A percentile compares a stretch with the other conserved stretches of the same genome.
Evolutionary conservation across 2,888 invertebrate genomes (phyloP).

Genomic region (Onthophagus sagittarius): DNA sequence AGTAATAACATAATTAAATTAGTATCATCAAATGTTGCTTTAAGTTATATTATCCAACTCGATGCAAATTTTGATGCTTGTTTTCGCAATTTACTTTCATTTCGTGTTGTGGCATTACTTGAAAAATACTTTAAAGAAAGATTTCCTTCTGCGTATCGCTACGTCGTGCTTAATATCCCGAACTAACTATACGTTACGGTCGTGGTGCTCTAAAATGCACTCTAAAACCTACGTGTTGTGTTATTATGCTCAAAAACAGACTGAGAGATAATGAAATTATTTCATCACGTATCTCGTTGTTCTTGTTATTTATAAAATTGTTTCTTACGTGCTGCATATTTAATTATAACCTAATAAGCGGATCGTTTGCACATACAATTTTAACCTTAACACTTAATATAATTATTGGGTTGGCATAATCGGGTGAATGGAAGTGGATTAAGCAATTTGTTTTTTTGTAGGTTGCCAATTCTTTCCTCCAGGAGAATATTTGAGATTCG

Average conservation of each 20-base stretch:
- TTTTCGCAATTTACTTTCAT: not conserved
- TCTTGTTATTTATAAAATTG: too few relatives aligned
- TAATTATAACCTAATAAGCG: too few relatives aligned
- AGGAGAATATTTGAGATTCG: conserved; percentile 80
- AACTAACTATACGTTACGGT: not conserved
- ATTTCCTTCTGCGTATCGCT: not conserved
- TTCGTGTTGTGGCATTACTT: not conserved
- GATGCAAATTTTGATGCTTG: too few relatives aligned
- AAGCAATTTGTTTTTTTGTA: conserved; percentile 45
- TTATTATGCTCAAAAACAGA: not conserved
- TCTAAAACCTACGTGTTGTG: not conserved
- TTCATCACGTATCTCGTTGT: not conserved
- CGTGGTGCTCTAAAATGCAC: not conserved
- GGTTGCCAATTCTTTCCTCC: conserved; percentile 82
- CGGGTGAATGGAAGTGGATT: too few relatives aligned
- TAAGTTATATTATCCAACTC: too few relatives aligned
- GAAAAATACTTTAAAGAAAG: not conserved
- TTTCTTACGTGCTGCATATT: too few relatives aligned
- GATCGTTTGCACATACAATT: too few relatives aligned
- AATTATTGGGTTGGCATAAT: too few relatives aligned
- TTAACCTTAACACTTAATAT: too few relatives aligned
- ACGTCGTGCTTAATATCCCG: not conserved
- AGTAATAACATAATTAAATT: too few relatives aligned
- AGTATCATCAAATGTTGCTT: too few relatives aligned
- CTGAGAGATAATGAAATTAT: not conserved